A percentile compares a stretch with the other conserved stretches of the same genome.
These are phyloP conservation scores for Gobionotothen gibberifrons DNA, from an alignment of 2,797 vertebrate genomes.

Conservation along the genomic window DNA sequence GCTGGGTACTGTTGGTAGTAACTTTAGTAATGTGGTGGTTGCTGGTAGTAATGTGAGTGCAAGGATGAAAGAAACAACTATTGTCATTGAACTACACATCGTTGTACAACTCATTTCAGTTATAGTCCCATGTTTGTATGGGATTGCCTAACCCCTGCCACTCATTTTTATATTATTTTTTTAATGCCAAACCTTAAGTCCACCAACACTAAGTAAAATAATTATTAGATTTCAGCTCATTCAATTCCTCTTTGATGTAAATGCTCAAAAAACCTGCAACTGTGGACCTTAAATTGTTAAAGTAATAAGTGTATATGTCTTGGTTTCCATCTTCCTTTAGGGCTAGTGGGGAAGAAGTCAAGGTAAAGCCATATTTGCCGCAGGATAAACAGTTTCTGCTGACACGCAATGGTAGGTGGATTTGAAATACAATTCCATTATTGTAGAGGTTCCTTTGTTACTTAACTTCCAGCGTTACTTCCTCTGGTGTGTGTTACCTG, in stretches of 20 bases:
- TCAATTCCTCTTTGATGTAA: not conserved
- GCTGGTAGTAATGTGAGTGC: too few relatives aligned
- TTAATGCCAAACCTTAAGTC: not conserved
- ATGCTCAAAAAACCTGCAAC: too few relatives aligned
- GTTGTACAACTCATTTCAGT: too few relatives aligned
- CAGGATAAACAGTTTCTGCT: slow-evolving; percentile 96
- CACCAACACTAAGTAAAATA: too few relatives aligned
- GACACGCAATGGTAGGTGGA: slow-evolving; percentile 94
- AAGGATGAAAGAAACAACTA: too few relatives aligned
- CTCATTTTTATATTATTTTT: not conserved
- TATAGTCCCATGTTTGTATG: too few relatives aligned
- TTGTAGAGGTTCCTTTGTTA: too few relatives aligned
- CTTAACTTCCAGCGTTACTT: too few relatives aligned
- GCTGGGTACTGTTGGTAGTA: too few relatives aligned
- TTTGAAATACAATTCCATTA: not conserved
- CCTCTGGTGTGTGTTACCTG: not conserved
- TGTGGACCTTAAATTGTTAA: not conserved
- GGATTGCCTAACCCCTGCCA: not conserved
- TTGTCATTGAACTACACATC: too few relatives aligned
- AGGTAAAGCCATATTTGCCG: slow-evolving; percentile 95
- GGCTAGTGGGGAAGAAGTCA: slow-evolving; percentile 94
- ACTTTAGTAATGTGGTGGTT: not conserved
- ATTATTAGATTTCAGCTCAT: not conserved
- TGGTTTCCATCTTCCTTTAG: slow-evolving; percentile 75
- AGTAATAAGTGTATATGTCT: not conserved